A percentile compares a stretch with the other conserved stretches of the same genome.
phyloP scores from a whole-genome alignment of 1,140 invertebrate species.

The Steinernema feltiae region DNA sequence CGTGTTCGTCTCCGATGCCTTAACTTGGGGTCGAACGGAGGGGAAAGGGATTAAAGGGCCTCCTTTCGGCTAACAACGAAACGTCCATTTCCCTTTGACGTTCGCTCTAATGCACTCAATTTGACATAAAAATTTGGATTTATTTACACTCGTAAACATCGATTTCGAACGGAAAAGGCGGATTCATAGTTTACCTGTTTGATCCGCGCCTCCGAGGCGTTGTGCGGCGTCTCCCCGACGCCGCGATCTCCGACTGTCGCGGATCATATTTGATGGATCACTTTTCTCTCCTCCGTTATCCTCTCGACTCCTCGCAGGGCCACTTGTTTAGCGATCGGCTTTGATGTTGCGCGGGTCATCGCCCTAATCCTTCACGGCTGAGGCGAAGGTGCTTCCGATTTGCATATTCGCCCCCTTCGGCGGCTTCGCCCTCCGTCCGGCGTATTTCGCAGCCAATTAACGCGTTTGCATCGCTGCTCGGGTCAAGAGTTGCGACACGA shows the following conservation, averaged over 20 bases:
- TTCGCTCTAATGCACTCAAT: conserved; percentile 5
- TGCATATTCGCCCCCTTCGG: neutral
- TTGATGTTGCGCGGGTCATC: conserved; percentile 8
- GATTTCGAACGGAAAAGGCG: neutral
- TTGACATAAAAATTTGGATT: neutral
- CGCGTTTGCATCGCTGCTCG: neutral
- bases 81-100: neutral
- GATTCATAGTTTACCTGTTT: neutral
- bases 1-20: neutral
- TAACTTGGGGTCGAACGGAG: neutral
- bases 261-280: neutral
- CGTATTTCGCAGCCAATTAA: conserved; percentile 9
- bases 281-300: conserved; percentile 1
- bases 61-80: neutral
- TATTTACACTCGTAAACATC: neutral
- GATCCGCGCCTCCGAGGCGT: neutral
- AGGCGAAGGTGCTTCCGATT: conserved; percentile 7
- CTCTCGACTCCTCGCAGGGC: neutral
- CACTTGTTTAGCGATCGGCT: conserved; percentile 11
- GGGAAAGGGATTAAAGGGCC: neutral
- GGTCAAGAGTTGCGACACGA: conserved; percentile 3
- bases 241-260: neutral
- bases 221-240: neutral
- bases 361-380: conserved; percentile 2
- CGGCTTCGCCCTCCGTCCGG: neutral